A percentile compares a stretch with the other conserved stretches of the same genome.
Evolutionary conservation across 2,888 invertebrate genomes (phyloP).

Genomic region (Tachina grossa): DNA sequence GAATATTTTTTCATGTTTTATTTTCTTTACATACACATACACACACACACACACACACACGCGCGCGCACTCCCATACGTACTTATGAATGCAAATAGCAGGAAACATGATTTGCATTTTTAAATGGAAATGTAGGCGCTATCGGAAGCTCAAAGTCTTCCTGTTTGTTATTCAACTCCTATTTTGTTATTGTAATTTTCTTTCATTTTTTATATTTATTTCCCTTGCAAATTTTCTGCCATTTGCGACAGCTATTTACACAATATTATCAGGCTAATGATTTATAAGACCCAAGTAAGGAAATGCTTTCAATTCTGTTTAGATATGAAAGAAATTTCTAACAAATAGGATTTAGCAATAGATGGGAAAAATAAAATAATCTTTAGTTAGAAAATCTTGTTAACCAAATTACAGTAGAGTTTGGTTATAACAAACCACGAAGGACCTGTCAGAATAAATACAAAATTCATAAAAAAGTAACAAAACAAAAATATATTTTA

Average conservation of each 20-base stretch:
- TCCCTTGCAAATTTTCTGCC: background rate
- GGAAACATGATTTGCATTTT: constrained; percentile 22
- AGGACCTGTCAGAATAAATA: too few relatives aligned
- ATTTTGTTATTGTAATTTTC: background rate
- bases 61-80: background rate
- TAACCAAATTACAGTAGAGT: too few relatives aligned
- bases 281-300: background rate
- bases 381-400: too few relatives aligned
- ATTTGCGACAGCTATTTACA: background rate
- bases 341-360: background rate
- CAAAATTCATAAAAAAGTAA: too few relatives aligned
- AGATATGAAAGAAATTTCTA: background rate
- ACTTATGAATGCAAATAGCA: background rate
- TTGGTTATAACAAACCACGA: too few relatives aligned
- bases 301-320: background rate
- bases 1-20: too few relatives aligned
- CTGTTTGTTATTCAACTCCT: background rate
- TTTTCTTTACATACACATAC: too few relatives aligned
- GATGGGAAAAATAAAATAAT: too few relatives aligned
- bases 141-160: background rate
- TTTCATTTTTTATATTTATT: background rate
- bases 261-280: background rate
- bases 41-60: too few relatives aligned
- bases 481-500: too few relatives aligned
- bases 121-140: constrained; percentile 15